Conservation (phyloP, 2,797 vertebrate species). For the Scyliorhinus canicula region DNA sequence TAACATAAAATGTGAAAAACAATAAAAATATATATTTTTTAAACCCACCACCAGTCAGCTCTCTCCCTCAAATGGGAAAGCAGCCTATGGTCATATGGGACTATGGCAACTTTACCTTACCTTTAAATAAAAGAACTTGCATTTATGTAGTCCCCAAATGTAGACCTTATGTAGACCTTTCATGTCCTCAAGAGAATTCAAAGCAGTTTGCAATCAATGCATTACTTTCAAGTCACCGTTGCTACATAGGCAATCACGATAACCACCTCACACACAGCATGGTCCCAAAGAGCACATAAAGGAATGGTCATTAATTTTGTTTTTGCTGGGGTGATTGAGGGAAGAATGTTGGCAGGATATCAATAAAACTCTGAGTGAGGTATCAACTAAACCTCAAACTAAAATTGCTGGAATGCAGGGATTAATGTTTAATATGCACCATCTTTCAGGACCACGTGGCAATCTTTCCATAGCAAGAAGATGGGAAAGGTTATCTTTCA, state of each 20-base stretch:
- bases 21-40: no score
- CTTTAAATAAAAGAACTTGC: neutral
- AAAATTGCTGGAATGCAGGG: neutral
- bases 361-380: neutral
- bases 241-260: neutral
- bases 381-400: neutral
- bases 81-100: no score
- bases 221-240: neutral
- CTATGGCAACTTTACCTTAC: no score
- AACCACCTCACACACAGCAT: neutral
- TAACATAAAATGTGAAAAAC: no score
- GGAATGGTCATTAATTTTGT: neutral
- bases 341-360: neutral
- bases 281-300: neutral
- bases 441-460: neutral
- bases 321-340: neutral
- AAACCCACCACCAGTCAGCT: no score
- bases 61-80: no score
- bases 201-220: neutral
- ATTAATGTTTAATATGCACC: neutral
- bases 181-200: neutral
- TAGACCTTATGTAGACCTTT: no score
- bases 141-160: neutral
- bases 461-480: neutral
- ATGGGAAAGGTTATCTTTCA: neutral